These are phyloP conservation scores for Drosophila ananassae DNA, from an alignment of 1,140 invertebrate species.

Conservation along the genomic window DNA sequence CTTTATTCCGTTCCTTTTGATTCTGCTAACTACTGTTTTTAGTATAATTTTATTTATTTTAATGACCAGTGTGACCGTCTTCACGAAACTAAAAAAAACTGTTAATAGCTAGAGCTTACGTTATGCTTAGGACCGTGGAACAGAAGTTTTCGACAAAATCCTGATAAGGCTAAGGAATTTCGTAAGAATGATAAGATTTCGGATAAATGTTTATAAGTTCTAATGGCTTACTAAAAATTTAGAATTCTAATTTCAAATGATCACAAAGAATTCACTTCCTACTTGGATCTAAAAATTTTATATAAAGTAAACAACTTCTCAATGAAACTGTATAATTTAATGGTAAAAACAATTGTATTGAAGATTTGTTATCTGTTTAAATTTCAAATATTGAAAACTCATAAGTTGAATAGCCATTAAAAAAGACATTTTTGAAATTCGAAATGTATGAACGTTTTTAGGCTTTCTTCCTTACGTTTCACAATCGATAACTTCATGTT, in stretches of 20 bases:
- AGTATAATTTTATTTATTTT: slow-evolving; percentile 50
- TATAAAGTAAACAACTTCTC: no score
- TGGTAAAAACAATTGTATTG: no score
- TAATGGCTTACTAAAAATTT: neutral
- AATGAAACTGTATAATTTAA: no score
- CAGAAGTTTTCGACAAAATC: neutral
- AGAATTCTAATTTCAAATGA: neutral
- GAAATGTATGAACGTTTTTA: no score
- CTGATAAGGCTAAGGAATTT: neutral
- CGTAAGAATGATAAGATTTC: neutral
- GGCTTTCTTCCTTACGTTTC: no score
- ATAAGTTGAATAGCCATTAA: no score
- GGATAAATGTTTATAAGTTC: neutral
- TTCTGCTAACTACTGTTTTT: slow-evolving; percentile 46
- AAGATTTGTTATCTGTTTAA: no score
- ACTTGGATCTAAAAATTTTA: neutral
- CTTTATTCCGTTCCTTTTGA: slow-evolving; percentile 40
- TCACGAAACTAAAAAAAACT: slow-evolving; percentile 25
- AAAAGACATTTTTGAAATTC: no score
- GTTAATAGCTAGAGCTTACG: neutral
- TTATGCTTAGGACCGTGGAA: neutral
- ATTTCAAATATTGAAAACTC: no score
- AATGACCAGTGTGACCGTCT: slow-evolving; percentile 48
- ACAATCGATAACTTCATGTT: no score
- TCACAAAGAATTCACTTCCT: neutral